Conservation (phyloP, 2,797 vertebrate species). For the Chrosomus eos region DNA sequence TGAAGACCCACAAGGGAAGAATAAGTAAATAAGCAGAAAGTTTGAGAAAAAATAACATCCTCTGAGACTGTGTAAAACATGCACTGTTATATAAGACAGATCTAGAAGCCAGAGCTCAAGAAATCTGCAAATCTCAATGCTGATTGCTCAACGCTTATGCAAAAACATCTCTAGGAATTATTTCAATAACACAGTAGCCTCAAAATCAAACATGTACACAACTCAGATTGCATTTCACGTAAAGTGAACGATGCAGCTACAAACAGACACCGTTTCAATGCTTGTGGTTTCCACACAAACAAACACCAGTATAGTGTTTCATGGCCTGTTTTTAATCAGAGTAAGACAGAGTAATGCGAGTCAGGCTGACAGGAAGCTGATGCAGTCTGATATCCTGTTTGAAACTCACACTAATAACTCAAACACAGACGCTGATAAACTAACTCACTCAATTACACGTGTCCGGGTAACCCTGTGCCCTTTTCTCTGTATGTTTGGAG, state of each 20-base stretch:
- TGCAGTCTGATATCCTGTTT: conserved; percentile 20
- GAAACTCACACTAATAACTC: not conserved
- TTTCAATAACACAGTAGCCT: not conserved
- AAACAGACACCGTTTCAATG: not conserved
- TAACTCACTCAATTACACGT: not conserved
- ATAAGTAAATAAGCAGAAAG: not conserved
- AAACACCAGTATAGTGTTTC: not conserved
- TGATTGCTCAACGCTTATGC: not conserved
- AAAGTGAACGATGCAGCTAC: not conserved
- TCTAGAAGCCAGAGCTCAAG: not conserved
- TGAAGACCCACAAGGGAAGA: not conserved
- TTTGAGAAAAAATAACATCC: conserved; percentile 1
- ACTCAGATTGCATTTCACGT: not conserved
- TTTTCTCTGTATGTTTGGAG: not conserved
- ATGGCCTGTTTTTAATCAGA: conserved; percentile 11
- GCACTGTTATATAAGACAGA: conserved; percentile 14
- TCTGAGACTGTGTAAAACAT: not conserved
- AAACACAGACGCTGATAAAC: not conserved
- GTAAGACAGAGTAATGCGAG: not conserved
- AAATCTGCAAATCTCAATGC: not conserved
- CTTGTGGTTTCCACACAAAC: not conserved
- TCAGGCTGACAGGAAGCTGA: not conserved
- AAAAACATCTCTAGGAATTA: not conserved
- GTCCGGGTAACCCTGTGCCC: not conserved
- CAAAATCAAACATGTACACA: not conserved